phyloP scores from a whole-genome alignment of 2,113 vertebrate genomes.

The Machaerirhynchus nigripectus region DNA sequence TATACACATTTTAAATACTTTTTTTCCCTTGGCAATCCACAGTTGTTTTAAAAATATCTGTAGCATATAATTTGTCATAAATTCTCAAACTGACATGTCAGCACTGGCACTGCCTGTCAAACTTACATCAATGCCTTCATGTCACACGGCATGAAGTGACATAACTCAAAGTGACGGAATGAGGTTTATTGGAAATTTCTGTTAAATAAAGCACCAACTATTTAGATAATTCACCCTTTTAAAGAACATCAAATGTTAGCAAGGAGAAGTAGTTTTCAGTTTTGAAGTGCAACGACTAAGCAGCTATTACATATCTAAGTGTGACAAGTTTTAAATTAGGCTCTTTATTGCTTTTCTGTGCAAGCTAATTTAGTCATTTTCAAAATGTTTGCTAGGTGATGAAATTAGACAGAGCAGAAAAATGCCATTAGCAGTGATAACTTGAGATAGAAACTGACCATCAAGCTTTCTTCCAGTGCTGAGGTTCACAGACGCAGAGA shows the following conservation, averaged over 20 bases:
- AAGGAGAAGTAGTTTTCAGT: not conserved
- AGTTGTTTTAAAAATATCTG: not conserved
- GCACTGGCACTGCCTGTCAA: conserved; percentile 23
- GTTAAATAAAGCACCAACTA: conserved; percentile 13
- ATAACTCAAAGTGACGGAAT: conserved; percentile 22
- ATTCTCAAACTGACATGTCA: not conserved
- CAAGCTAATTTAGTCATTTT: not conserved
- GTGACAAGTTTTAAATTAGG: not conserved
- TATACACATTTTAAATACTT: not conserved
- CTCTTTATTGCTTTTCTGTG: not conserved
- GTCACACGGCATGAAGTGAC: not conserved
- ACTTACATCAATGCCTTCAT: not conserved
- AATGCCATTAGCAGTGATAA: not conserved
- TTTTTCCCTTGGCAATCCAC: not conserved
- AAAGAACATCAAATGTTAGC: not conserved
- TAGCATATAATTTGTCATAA: not conserved
- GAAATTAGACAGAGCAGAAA: not conserved
- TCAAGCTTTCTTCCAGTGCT: not conserved
- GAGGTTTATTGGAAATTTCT: conserved; percentile 15
- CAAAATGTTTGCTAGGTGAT: not conserved
- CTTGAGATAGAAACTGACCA: not conserved
- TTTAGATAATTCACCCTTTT: not conserved
- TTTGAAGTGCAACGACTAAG: not conserved
- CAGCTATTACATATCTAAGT: not conserved
- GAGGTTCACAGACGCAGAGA: not conserved